Base-by-base conservation (phyloP, 2,888 invertebrate genomes). In the Liposcelis brunnea region DNA sequence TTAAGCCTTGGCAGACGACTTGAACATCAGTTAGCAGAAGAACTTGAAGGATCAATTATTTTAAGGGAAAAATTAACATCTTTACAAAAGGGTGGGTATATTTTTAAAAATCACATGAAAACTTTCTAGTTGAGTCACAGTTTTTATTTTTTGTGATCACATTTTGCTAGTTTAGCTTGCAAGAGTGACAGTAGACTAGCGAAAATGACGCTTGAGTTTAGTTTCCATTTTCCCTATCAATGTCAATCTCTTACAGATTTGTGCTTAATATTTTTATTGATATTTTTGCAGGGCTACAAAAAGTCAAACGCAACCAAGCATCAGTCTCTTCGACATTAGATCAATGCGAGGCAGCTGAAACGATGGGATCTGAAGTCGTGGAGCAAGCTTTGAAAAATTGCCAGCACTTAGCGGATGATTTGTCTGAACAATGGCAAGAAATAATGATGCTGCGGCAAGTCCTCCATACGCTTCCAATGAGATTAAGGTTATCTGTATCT, bases 361-460 rank as follows among this genome's bases (percentile, higher is more conserved):
- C 76, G 46, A 65, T 80, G 34, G 80, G 78, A 18, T 80, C 80
- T 53, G 84, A 83, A 52, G 71, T 78, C 1, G 81, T 87, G 1
- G 80, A 83, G 49, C 75, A 78, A 47, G 81, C 84, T 0, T 72
- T 84, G 1, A 66, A 72, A 47, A 80, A 78, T 49, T 85, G 84
- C 54, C 75, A 79, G 55, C 52, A 68, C 33, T 70, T 82, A 14
- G 70, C 75, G 11, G 77, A 80, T 51, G 81, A 83, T 49, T 61
- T 86, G 11, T 70, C 71, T 0, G 61, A 69, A 1, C 73, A 82
- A 48, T 86, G 85, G 85, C 75, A 80, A 53, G 83, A 84, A 51
- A 72, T 85, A 26, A 75, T 84, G 70, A 70, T 72, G 1, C 61
- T 83, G 18, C 66, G 85, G 19, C 84, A 85, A 58, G 67, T 81